phyloP scores from a whole-genome alignment of 2,888 invertebrate species.

The Dasysyrphus tricinctus region DNA sequence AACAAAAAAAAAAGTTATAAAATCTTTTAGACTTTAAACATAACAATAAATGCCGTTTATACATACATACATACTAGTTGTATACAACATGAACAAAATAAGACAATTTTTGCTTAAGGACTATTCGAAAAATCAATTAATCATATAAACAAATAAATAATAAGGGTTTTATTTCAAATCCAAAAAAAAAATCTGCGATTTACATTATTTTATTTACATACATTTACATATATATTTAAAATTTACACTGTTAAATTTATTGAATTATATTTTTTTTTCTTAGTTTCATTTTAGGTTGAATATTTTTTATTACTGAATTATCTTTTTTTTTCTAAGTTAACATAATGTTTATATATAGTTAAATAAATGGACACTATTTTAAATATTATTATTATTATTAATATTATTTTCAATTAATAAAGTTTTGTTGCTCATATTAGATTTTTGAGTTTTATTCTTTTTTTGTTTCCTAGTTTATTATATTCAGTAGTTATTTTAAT shows the following conservation, averaged over 20 bases:
- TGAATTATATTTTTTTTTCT: constrained; percentile 29
- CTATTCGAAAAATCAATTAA: constrained; percentile 34
- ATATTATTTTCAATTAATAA: constrained; percentile 60
- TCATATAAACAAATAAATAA: constrained; percentile 1
- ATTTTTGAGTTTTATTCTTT: constrained; percentile 40
- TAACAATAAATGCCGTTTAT: constrained; percentile 53
- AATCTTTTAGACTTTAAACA: constrained; percentile 31
- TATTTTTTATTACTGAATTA: constrained; percentile 57
- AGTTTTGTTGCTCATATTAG: constrained; percentile 63
- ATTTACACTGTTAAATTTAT: constrained; percentile 41
- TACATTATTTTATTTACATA: constrained; percentile 26
- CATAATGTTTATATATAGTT: constrained; percentile 49
- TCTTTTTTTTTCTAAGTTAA: constrained; percentile 46
- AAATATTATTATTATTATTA: constrained; percentile 36
- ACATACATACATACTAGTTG: constrained; percentile 22
- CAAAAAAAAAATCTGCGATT: constrained; percentile 44
- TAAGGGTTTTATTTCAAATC: constrained; percentile 17
- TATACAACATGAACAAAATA: constrained; percentile 49
- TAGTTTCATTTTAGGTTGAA: constrained; percentile 43
- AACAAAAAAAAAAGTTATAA: constrained; percentile 12
- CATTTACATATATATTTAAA: constrained; percentile 11
- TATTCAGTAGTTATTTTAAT: constrained; percentile 5
- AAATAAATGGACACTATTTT: constrained; percentile 53
- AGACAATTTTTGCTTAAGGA: constrained; percentile 64
- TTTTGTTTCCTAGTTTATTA: background rate